A percentile compares a stretch with the other conserved stretches of the same genome.
Evolutionary conservation across 2,113 vertebrate genomes (phyloP).

Genomic region (Carassius auratus): DNA sequence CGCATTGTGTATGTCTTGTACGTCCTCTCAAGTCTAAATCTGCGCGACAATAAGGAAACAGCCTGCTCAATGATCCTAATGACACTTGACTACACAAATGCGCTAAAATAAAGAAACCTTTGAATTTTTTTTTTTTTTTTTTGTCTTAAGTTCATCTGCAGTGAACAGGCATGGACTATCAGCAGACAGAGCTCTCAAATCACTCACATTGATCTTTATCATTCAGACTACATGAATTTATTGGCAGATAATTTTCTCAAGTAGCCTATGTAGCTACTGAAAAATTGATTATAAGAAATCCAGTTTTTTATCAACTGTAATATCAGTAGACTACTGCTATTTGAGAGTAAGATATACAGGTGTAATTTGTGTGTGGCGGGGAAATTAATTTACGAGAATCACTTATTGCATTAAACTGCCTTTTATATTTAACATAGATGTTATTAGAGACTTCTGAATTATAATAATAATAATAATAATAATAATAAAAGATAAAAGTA

Average conservation of each 20-base stretch:
- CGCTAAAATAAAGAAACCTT: slow-evolving; percentile 38
- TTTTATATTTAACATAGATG: background rate
- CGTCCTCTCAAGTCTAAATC: background rate
- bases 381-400: background rate
- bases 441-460: background rate
- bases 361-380: slow-evolving; percentile 17
- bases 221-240: slow-evolving; percentile 69
- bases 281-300: slow-evolving; percentile 66
- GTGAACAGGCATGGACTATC: slow-evolving; percentile 79
- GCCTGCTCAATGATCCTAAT: background rate
- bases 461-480: no score
- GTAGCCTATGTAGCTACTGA: slow-evolving; percentile 66
- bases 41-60: background rate
- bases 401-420: background rate
- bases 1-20: background rate
- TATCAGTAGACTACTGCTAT: slow-evolving; percentile 65
- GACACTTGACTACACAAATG: slow-evolving; percentile 6
- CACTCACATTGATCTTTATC: slow-evolving; percentile 71
- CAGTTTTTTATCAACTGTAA: slow-evolving; percentile 49
- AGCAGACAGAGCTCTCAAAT: slow-evolving; percentile 58
- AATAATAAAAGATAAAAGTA: background rate
- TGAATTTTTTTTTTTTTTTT: slow-evolving; percentile 56
- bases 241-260: slow-evolving; percentile 55
- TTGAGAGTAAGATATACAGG: slow-evolving; percentile 74
- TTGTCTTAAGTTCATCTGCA: slow-evolving; percentile 74